Evolutionary conservation across 2,113 vertebrate genomes (phyloP).

Genomic region (Oreochromis spilurus): DNA sequence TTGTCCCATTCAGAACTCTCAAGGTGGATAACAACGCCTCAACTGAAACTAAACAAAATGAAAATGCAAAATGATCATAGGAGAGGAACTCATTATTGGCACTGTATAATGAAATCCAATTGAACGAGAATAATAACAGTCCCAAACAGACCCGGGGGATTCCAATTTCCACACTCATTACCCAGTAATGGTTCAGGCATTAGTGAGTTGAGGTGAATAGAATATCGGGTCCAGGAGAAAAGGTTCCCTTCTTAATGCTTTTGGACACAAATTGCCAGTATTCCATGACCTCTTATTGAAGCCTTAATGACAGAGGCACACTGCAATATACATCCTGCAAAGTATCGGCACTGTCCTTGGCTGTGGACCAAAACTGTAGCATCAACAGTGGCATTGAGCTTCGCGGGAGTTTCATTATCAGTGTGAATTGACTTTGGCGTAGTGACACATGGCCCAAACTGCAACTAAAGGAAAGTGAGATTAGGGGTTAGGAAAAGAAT

Average conservation of each 20-base stretch:
- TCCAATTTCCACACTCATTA: slow-evolving; percentile 60
- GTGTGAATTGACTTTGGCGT: slow-evolving; percentile 28
- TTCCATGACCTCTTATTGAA: slow-evolving; percentile 14
- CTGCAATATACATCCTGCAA: slow-evolving; percentile 4
- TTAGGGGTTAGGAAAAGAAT: slow-evolving; percentile 6
- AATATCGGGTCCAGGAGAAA: slow-evolving; percentile 26
- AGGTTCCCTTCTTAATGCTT: slow-evolving; percentile 27
- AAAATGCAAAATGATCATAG: slow-evolving; percentile 27
- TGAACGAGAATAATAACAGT: slow-evolving; percentile 38
- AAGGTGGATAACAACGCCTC: slow-evolving; percentile 13
- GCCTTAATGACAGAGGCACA: slow-evolving; percentile 31
- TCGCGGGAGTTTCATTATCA: slow-evolving; percentile 7
- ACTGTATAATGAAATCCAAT: slow-evolving; percentile 48
- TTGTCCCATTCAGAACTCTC: slow-evolving; percentile 2
- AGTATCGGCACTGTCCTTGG: slow-evolving; percentile 15
- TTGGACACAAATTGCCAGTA: slow-evolving; percentile 40
- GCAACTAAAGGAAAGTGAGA: slow-evolving; percentile 1
- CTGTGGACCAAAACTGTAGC: slow-evolving; percentile 15
- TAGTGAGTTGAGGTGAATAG: slow-evolving; percentile 39
- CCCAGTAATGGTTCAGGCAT: slow-evolving; percentile 44
- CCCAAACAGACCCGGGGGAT: slow-evolving; percentile 37
- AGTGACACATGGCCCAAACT: background rate
- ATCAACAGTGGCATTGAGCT: background rate
- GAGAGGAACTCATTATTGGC: slow-evolving; percentile 35
- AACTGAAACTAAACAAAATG: slow-evolving; percentile 24